Conservation (phyloP, 2,888 invertebrate genomes). For the Meliscaeva auricollis region DNA sequence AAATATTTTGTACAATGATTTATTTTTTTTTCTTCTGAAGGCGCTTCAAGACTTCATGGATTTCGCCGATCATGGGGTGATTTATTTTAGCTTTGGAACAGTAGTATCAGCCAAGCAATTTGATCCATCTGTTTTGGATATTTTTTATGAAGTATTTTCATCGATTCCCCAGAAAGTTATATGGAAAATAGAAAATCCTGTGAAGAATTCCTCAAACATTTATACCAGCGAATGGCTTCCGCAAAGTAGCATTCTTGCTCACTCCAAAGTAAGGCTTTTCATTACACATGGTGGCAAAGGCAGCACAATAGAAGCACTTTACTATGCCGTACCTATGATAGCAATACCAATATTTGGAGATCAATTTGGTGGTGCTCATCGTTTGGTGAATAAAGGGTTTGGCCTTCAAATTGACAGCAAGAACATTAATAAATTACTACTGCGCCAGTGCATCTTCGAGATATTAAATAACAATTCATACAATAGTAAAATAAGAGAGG, state of each 20-base stretch:
- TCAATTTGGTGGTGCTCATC: slow-evolving; percentile 90
- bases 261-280: slow-evolving; percentile 86
- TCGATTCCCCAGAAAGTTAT: slow-evolving; percentile 51
- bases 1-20: not conserved
- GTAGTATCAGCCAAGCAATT: slow-evolving; percentile 37
- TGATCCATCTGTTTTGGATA: not conserved
- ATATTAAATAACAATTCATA: slow-evolving; percentile 77
- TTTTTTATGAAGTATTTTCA: slow-evolving; percentile 38
- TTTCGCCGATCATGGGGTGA: slow-evolving; percentile 42
- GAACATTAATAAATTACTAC: slow-evolving; percentile 54
- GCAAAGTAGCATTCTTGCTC: slow-evolving; percentile 90
- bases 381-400: slow-evolving; percentile 87
- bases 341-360: slow-evolving; percentile 91
- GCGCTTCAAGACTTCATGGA: slow-evolving; percentile 40
- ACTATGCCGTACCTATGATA: slow-evolving; percentile 90
- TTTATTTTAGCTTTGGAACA: slow-evolving; percentile 61
- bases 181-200: slow-evolving; percentile 43
- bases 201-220: slow-evolving; percentile 79
- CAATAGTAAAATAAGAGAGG: slow-evolving; percentile 79
- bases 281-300: slow-evolving; percentile 86
- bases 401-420: slow-evolving; percentile 76
- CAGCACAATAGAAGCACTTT: slow-evolving; percentile 91
- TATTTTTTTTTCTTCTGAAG: not conserved
- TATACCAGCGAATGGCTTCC: slow-evolving; percentile 83
- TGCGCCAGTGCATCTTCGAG: slow-evolving; percentile 71